Evolutionary conservation across 2,888 invertebrate species (phyloP), one percentile per base, ranked within the genome.

Genomic region (Hermaeophaga mercurialis): DNA sequence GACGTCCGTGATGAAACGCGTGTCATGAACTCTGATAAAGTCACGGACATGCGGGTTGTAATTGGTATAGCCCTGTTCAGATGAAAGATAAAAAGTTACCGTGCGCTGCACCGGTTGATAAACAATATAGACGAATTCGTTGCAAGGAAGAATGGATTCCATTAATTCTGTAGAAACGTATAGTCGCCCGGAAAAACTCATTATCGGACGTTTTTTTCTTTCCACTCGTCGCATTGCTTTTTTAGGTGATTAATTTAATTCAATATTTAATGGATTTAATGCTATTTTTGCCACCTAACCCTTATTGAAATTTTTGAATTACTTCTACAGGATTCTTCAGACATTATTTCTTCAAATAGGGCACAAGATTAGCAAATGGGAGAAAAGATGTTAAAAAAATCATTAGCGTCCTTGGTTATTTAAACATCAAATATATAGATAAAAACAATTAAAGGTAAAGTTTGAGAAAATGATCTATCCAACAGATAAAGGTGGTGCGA

Each of bases 41-140:
- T 71, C 71, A 67, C 69, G 68, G 68, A 70, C 70, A 72, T 72
- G 70, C 69, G 70, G 72, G 71, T 65, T 61, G 72, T 71, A 68
- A 67, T 66, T 70, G 66, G 67, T 65, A 48, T 38, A 62, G 64
- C 61, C 61, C 58, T 59, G 57, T 63, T 62, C 46, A 54, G 59
- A 59, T 55, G 34, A 46, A 34, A 49, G 55, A 59, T 59, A 55
- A 55, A 55, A 50, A 55, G 46, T 44, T 55, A 33, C 50, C 54
- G 48, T 44, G 58, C 52, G 54, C 50, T 43, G 48, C 57, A 48
- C 15, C 41, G 41, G 46, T 24, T 39, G 46, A 52, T 56, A 52
- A 52, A 56, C 52, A 56, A 46, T 33, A 46, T 44, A 46, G 50
- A 43, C 56, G 50, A 38, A 44, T 56, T 45, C 50, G 50, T 56